Evolutionary conservation across 2,797 vertebrate genomes (phyloP), one percentile per base, ranked within the genome.

Genomic region (Echeneis naucrates): DNA sequence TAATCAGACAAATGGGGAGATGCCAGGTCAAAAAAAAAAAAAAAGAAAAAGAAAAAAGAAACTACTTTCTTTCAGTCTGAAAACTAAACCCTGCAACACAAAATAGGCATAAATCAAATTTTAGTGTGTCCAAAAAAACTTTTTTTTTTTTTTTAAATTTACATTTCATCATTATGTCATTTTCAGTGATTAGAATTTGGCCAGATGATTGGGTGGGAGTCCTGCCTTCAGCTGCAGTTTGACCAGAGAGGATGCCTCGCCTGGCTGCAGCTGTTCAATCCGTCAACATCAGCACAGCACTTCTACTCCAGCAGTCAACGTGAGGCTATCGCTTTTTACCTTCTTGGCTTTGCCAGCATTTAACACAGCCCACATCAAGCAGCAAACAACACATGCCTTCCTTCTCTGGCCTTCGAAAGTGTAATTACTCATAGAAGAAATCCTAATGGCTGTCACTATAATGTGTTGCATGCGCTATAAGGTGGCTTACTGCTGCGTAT

Each of bases 291-390:
- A n/a, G 56, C 60, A 26, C 59, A 53, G 76, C 53, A 67, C 78
- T 80, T 86, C 80, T 82, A 70, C 78, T 87, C 48, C 59, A 76
- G 80, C 61, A 69, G 27, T 32, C 78, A 87, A 83, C 69, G 81
- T 47, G 47, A 65, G 73, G 72, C 87, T 90, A 93, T 93, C 88
- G 88, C 75, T 85, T 93, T 92, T 91, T 88, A 87, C 80, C 83
- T 87, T 91, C 84, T 86, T 82, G 82, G 81, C 77, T 64, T 55
- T 71, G 62, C 16, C 26, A 0, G 14, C 55, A 87, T 91, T 89
- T 86, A 89, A 91, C 91, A 93, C 92, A 91, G 90, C 77, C 60
- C 24, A 44, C 87, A 88, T 83, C 71, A 75, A 44, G 72, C 67
- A 32, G 89, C 82, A 82, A 91, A 88, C 86, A 91, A 88, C 87